Evolutionary conservation across 2,113 vertebrate species (phyloP), one percentile per base, ranked within the genome.

Genomic region (Sorex fumeus): DNA sequence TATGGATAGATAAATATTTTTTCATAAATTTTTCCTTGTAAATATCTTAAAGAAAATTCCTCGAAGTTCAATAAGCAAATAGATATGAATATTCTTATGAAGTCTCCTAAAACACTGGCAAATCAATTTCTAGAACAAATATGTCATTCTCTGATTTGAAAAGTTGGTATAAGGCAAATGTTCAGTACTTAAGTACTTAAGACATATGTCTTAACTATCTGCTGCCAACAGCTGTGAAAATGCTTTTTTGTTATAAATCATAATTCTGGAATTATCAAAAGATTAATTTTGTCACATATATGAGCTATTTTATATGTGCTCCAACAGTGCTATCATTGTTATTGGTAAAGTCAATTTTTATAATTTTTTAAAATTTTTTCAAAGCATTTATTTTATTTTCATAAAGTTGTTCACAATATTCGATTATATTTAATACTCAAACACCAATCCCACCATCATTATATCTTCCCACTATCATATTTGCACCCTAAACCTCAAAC

Each of bases 241-340:
- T 30, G 11, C 10, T 3, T 34, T 81, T 81, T 88, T 72, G 74
- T 70, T 43, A 62, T 87, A 47, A 93, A 93, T 76, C n/a, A 45
- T 93, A 93, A 87, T 70, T 93, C 57, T 15, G 62, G 64, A 70
- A 47, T 92, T 92, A 91, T 67, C 30, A 91, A 93, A 82, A 45
- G 47, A 93, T 70, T 2, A 64, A 32, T 45, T 93, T 93, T 53
- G 91, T 93, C 53, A 50, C 77, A 81, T 47, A 92, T 77, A n/a
- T n/a, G n/a, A n/a, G n/a, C n/a, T n/a, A n/a, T n/a, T n/a, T n/a
- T n/a, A n/a, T n/a, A n/a, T n/a, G n/a, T n/a, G n/a, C n/a, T n/a
- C n/a, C n/a, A n/a, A n/a, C n/a, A n/a, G n/a, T n/a, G n/a, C n/a
- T n/a, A n/a, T n/a, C n/a, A n/a, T n/a, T n/a, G n/a, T n/a, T n/a